Conservation (phyloP, 2,888 invertebrate species). For the Arctia plantaginis region DNA sequence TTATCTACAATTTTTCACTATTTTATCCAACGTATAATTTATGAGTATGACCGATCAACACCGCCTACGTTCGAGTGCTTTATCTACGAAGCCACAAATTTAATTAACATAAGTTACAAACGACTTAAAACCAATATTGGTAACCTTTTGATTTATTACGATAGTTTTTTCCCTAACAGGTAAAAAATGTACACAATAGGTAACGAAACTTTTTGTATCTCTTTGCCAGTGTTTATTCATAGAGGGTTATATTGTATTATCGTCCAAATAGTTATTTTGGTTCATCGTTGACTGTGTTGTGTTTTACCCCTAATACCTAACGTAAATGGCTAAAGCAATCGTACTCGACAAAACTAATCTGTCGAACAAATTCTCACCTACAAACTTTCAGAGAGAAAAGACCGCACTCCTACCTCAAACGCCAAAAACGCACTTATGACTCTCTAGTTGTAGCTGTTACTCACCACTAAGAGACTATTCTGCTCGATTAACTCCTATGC, state of each 20-base stretch:
- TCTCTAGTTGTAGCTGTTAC: too few relatives aligned
- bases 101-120: constrained; percentile 28
- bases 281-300: too few relatives aligned
- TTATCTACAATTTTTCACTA: constrained; percentile 7
- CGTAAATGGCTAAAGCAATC: neutral
- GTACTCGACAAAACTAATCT: neutral
- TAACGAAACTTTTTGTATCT: neutral
- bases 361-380: too few relatives aligned
- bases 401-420: too few relatives aligned
- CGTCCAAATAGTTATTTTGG: too few relatives aligned
- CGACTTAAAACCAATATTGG: constrained; percentile 1
- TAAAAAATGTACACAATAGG: neutral
- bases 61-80: constrained; percentile 10
- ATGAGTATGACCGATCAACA: constrained; percentile 13
- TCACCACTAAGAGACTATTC: too few relatives aligned
- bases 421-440: too few relatives aligned
- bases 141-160: constrained; percentile 14
- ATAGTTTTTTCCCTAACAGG: neutral
- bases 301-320: neutral
- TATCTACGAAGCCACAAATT: neutral
- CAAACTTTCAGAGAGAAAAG: too few relatives aligned
- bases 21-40: constrained; percentile 8
- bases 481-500: too few relatives aligned
- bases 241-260: too few relatives aligned
- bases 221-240: neutral